phyloP scores from a whole-genome alignment of 92 coral and sea anemone genomes.

The Plumapathes pennacea region DNA sequence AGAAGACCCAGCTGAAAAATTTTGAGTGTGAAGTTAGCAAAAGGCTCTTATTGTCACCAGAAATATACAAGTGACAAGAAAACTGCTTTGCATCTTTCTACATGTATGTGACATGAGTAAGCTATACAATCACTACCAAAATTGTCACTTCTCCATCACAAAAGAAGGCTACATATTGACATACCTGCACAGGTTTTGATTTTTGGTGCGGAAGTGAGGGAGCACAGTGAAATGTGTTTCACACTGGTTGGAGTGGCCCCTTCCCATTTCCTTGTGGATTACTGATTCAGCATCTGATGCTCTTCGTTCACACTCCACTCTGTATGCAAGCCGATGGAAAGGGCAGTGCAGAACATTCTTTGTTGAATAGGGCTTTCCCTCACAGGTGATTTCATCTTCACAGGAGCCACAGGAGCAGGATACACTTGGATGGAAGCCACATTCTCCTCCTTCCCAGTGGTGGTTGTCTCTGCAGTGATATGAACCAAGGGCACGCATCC shows the following conservation, averaged over 20 bases:
- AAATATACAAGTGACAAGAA: too few species aligned
- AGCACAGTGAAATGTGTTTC: constrained; percentile 42
- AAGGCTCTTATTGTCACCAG: too few species aligned
- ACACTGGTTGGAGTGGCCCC: constrained; percentile 32
- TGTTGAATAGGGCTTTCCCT: constrained; percentile 28
- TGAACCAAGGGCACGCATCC: constrained; percentile 8
- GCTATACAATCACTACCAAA: too few species aligned
- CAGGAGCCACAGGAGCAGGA: constrained; percentile 21
- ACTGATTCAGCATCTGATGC: constrained; percentile 25
- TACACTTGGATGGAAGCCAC: constrained; percentile 22
- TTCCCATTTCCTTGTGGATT: constrained; percentile 24
- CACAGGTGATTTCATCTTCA: constrained; percentile 18
- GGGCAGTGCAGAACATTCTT: constrained; percentile 32
- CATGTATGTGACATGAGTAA: too few species aligned
- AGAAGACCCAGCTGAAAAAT: too few species aligned
- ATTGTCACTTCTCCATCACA: background rate
- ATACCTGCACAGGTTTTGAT: constrained; percentile 52
- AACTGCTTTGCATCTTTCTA: too few species aligned
- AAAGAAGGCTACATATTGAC: background rate
- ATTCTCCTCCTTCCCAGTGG: constrained; percentile 17
- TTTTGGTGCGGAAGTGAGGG: constrained; percentile 38
- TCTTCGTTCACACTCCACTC: constrained; percentile 29
- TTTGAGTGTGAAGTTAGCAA: too few species aligned
- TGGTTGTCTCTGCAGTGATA: constrained; percentile 24
- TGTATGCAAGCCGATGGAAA: constrained; percentile 31